Evolutionary conservation across 2,888 invertebrate species (phyloP), one percentile per base, ranked within the genome.

Genomic region (Acleris sparsana): DNA sequence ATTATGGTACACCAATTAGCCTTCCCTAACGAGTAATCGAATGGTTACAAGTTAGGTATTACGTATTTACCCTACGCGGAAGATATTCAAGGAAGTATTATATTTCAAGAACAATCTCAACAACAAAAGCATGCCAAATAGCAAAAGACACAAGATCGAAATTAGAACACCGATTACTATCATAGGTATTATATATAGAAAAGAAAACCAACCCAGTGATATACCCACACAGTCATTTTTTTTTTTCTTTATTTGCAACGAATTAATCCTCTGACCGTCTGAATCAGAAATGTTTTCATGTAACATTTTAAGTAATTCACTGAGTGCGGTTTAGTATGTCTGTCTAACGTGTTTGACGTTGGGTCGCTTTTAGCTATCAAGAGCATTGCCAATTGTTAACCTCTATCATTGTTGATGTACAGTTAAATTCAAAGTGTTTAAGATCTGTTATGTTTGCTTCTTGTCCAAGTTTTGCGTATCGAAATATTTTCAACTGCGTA

Each of bases 1-100:
- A n/a, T n/a, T n/a, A n/a, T 39, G 39, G 22, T 56, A 22, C 55
- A 46, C 44, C 51, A 56, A 61, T 60, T 56, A 56, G 13, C 43
- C 55, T n/a, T n/a, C 33, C 55, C n/a, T 51, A 49, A 55, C 3
- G 33, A 53, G 51, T 55, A 43, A 20, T 51, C 43, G 49, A 55
- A 20, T 55, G 51, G 55, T 56, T 65, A 55, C 43, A 20, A 22
- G 0, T 13, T 39, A 22, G 0, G 4, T 39, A 39, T 39, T 39
- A 4, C 0, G n/a, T 29, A 49, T 51, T 49, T 55, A 29, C 29
- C 44, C 25, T 25, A 17, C n/a, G 20, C 46, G 55, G 43, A 39
- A 29, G 17, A n/a, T 33, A 17, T 13, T 7, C 3, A 46, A 46
- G 0, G 16, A 44, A n/a, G n/a, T 44, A 44, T 44, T 43, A 16